phyloP scores from a whole-genome alignment of 2,113 vertebrate species.

The Aleadryas rufinucha region DNA sequence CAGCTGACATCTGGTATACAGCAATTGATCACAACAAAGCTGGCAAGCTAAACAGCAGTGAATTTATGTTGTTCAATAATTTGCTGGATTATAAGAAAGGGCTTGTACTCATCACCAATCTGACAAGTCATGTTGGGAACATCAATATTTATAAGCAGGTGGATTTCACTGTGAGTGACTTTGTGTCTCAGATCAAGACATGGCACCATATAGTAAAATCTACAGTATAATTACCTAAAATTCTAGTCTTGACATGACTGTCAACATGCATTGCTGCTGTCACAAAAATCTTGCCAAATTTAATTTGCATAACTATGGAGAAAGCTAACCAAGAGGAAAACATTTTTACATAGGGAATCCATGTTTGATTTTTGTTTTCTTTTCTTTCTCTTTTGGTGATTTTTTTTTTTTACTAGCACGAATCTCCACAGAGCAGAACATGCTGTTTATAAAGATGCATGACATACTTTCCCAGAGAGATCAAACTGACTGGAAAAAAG shows the following conservation, averaged over 20 bases:
- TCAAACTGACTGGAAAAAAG: constrained; percentile 44
- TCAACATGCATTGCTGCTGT: constrained; percentile 24
- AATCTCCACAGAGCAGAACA: constrained; percentile 18
- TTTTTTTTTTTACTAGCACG: neutral
- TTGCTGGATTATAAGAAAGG: constrained; percentile 53
- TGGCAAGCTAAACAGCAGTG: constrained; percentile 51
- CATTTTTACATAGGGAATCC: neutral
- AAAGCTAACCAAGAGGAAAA: constrained; percentile 11
- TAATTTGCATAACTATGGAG: constrained; percentile 11
- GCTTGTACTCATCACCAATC: constrained; percentile 45
- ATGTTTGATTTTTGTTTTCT: neutral
- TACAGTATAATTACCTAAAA: constrained; percentile 35
- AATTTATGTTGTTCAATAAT: constrained; percentile 55
- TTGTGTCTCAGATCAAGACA: constrained; percentile 36
- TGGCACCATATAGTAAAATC: constrained; percentile 42
- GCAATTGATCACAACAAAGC: constrained; percentile 52
- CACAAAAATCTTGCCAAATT: constrained; percentile 44
- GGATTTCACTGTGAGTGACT: constrained; percentile 43
- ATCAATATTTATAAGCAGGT: constrained; percentile 66
- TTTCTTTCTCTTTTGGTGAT: neutral
- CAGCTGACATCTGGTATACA: constrained; percentile 58
- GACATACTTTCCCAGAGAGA: constrained; percentile 34
- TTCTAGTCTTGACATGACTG: constrained; percentile 18
- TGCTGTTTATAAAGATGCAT: neutral
- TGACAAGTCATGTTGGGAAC: constrained; percentile 52